Evolutionary conservation across 2,797 vertebrate species (phyloP), one percentile per base, ranked within the genome.

Genomic region (Macroramphosus scolopax): DNA sequence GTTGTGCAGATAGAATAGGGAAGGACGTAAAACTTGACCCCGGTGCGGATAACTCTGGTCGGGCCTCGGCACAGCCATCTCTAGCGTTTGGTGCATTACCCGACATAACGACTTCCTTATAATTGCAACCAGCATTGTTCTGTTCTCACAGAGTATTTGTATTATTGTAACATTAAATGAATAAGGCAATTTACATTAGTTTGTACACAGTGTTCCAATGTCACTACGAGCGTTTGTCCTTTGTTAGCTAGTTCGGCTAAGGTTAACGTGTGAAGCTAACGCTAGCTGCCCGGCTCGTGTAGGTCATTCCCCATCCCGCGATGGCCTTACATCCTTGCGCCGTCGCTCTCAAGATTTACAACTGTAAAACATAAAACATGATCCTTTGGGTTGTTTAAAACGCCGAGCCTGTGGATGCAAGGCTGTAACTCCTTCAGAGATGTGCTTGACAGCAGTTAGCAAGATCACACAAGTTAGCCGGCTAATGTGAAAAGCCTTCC

Each of bases 231-330:
- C 13, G 60, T 84, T 84, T 85, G 87, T 76, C 85, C 82, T 88
- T 85, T 84, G 85, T 86, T 85, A 85, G 85, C 81, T 64, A 8
- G 38, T 34, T 42, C 53, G 41, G 84, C 83, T 85, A 88, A 85
- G 81, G 81, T 87, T 86, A 86, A 69, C 66, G 57, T 32, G 52
- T 7, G 32, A 46, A 30, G 73, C 67, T 77, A 79, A 16, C 57
- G 16, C 15, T 81, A 81, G 72, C 82, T 49, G 10, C 41, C 51
- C 8, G 57, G 65, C 76, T 80, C 49, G 65, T 85, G 85, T 88
- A 87, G 85, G 87, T 88, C 85, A 89, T 82, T 63, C 18, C 53
- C 32, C 42, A 49, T 69, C 42, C 12, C 6, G 1, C n/a, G 25
- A 30, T 83, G 84, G 87, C 84, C 84, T 86, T 43, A 77, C 42